Evolutionary conservation across 2,113 vertebrate species (phyloP).

Genomic region (Baryphthengus martii): DNA sequence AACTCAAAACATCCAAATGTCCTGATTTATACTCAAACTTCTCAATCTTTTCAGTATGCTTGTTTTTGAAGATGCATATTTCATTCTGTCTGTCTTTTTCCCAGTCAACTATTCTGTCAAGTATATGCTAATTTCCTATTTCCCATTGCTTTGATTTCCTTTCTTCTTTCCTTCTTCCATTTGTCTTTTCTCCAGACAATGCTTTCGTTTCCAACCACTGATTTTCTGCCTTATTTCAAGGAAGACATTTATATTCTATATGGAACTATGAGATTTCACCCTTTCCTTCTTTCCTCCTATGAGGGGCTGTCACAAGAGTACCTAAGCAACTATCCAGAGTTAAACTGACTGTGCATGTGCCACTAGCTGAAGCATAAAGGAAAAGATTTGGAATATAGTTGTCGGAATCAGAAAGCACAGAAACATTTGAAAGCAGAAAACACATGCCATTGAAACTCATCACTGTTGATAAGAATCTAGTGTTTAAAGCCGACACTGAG

Average conservation of each 20-base stretch:
- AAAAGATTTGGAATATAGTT: not conserved
- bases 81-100: not conserved
- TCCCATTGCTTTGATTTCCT: not conserved
- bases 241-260: not conserved
- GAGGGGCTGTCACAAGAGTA: not conserved
- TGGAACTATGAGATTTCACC: not conserved
- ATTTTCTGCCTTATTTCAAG: not conserved
- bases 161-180: not conserved
- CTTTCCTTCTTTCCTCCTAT: not conserved
- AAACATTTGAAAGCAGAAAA: too few relatives aligned
- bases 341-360: not conserved
- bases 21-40: not conserved
- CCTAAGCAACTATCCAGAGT: not conserved
- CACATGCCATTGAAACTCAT: too few relatives aligned
- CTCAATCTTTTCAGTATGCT: not conserved
- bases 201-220: not conserved
- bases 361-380: not conserved
- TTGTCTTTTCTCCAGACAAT: not conserved
- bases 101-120: not conserved
- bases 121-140: not conserved
- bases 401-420: too few relatives aligned
- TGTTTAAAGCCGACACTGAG: too few relatives aligned
- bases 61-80: not conserved
- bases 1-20: not conserved
- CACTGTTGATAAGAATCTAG: too few relatives aligned